phyloP scores from a whole-genome alignment of 2,113 vertebrate genomes.

The Tachycineta bicolor region DNA sequence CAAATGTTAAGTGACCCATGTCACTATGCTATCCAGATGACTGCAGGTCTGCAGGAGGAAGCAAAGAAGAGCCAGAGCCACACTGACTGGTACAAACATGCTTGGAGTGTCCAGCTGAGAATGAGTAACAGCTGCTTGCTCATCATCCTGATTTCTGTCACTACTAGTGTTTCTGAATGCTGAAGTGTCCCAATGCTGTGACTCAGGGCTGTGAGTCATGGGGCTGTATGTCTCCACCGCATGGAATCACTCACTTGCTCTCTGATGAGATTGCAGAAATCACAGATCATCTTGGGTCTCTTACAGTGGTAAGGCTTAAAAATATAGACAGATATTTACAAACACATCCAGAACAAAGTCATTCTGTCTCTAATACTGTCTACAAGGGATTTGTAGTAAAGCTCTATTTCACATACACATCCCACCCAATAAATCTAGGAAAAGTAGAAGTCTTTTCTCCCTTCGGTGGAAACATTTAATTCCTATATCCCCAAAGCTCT shows the following conservation, averaged over 20 bases:
- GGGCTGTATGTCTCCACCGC: slow-evolving; percentile 37
- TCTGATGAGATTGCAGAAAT: slow-evolving; percentile 62
- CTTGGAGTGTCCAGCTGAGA: slow-evolving; percentile 63
- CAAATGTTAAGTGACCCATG: slow-evolving; percentile 32
- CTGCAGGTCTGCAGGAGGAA: slow-evolving; percentile 53
- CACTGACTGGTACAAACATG: slow-evolving; percentile 40
- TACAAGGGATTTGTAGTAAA: neutral
- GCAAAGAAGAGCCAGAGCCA: slow-evolving; percentile 37
- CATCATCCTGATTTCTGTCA: slow-evolving; percentile 65
- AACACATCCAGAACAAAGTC: neutral
- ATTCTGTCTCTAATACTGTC: neutral
- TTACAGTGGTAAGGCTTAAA: neutral
- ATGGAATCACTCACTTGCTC: slow-evolving; percentile 54
- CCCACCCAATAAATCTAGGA: neutral
- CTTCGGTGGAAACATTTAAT: neutral
- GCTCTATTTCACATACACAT: neutral
- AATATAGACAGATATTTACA: slow-evolving; percentile 43
- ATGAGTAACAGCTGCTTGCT: slow-evolving; percentile 71
- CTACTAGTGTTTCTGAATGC: slow-evolving; percentile 46
- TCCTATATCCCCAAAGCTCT: neutral
- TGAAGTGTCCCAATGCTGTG: slow-evolving; percentile 54
- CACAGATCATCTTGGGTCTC: slow-evolving; percentile 40
- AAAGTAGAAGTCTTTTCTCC: neutral
- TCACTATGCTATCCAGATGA: slow-evolving; percentile 18
- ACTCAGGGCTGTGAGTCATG: slow-evolving; percentile 69